phyloP scores from a whole-genome alignment of 1,140 invertebrate genomes.

The Helicoverpa armigera region DNA sequence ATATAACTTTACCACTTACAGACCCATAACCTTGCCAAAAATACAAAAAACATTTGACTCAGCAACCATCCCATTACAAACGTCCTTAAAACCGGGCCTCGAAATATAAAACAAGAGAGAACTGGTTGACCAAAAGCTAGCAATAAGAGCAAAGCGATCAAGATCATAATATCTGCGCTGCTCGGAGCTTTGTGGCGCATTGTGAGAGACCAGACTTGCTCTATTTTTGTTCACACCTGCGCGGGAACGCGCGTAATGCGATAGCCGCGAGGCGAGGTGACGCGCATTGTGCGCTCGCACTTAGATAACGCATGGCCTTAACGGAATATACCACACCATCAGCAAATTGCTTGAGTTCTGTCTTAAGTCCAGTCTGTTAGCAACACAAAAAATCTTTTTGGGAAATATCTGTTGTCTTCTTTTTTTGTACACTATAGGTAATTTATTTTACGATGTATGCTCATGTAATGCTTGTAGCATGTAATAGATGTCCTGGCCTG shows the following conservation, averaged over 20 bases:
- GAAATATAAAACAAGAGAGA: constrained; percentile 11
- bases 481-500: background rate
- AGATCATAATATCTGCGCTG: constrained; percentile 75
- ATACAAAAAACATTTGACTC: background rate
- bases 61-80: background rate
- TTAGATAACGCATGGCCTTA: constrained; percentile 16
- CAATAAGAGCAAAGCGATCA: constrained; percentile 42
- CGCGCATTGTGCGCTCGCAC: constrained; percentile 5
- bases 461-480: background rate
- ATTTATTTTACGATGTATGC: too few relatives aligned
- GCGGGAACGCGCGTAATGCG: constrained; percentile 70
- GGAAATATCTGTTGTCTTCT: background rate
- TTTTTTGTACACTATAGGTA: background rate
- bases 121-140: constrained; percentile 37
- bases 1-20: background rate
- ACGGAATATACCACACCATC: background rate
- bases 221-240: constrained; percentile 79
- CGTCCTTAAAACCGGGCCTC: background rate
- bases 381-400: too few relatives aligned
- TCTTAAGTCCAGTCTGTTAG: background rate
- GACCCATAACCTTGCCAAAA: background rate
- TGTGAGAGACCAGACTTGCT: constrained; percentile 60
- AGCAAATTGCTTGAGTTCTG: background rate
- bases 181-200: constrained; percentile 50
- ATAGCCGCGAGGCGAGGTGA: constrained; percentile 51